phyloP scores from a whole-genome alignment of 2,888 invertebrate species.

The Acanthosepion esculentum region DNA sequence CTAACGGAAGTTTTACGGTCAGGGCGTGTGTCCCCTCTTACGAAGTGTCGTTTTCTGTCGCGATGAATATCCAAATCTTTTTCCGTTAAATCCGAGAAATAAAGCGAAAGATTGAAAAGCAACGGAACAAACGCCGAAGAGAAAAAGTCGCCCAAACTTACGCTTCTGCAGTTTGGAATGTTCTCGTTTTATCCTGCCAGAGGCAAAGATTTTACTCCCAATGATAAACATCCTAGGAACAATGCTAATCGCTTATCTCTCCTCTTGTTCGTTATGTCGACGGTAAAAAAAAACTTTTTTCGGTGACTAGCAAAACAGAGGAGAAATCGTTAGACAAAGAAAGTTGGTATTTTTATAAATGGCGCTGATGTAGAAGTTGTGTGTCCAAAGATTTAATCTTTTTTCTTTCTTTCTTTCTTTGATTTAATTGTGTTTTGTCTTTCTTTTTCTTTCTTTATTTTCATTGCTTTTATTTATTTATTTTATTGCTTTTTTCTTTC shows the following conservation, averaged over 20 bases:
- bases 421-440: too few relatives aligned
- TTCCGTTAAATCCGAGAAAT: background rate
- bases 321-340: background rate
- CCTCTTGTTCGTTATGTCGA: background rate
- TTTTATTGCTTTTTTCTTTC: too few relatives aligned
- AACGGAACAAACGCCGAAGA: background rate
- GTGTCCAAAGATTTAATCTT: too few relatives aligned
- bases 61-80: background rate
- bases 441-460: too few relatives aligned
- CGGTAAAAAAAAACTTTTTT: background rate
- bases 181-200: background rate
- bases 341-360: background rate
- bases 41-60: background rate
- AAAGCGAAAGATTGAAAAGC: background rate
- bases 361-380: background rate
- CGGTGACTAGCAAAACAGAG: background rate
- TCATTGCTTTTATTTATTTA: too few relatives aligned
- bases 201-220: background rate
- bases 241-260: background rate
- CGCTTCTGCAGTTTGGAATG: background rate
- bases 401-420: too few relatives aligned
- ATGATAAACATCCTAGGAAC: background rate
- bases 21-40: background rate
- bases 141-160: background rate
- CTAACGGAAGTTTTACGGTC: background rate